phyloP scores from a whole-genome alignment of 2,888 invertebrate genomes.

The Dicyrtoma fusca region DNA sequence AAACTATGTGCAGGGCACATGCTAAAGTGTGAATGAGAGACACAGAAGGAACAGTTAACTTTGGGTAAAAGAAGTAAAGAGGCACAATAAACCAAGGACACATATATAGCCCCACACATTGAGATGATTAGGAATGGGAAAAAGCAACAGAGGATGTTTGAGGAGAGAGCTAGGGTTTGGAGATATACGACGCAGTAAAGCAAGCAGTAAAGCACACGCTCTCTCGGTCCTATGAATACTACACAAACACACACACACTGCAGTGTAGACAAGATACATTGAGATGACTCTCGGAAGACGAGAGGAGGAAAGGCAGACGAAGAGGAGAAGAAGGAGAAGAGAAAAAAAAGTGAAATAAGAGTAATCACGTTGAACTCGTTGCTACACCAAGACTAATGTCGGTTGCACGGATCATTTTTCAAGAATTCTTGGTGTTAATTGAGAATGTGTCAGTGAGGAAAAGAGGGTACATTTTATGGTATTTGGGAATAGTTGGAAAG shows the following conservation, averaged over 20 bases:
- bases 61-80: background rate
- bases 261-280: background rate
- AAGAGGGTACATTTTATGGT: constrained; percentile 35
- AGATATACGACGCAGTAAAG: constrained; percentile 6
- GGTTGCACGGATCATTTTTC: constrained; percentile 43
- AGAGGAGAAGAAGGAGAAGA: background rate
- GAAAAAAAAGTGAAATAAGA: constrained; percentile 24
- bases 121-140: constrained; percentile 15
- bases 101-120: background rate
- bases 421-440: constrained; percentile 47
- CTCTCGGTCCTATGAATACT: too few relatives aligned
- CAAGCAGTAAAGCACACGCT: background rate
- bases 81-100: background rate
- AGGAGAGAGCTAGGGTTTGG: background rate
- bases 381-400: constrained; percentile 22
- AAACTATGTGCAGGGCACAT: background rate
- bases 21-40: background rate
- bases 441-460: constrained; percentile 41
- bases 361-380: constrained; percentile 28
- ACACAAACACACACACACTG: background rate
- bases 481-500: constrained; percentile 24
- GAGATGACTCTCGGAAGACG: background rate
- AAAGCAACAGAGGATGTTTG: constrained; percentile 12
- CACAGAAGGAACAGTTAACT: background rate
- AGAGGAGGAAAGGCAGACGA: background rate